Percentiles rank a stretch among this genome's conserved stretches.
phyloP scores from a whole-genome alignment of 2,888 invertebrate genomes.

The Campoplex capitator region DNA sequence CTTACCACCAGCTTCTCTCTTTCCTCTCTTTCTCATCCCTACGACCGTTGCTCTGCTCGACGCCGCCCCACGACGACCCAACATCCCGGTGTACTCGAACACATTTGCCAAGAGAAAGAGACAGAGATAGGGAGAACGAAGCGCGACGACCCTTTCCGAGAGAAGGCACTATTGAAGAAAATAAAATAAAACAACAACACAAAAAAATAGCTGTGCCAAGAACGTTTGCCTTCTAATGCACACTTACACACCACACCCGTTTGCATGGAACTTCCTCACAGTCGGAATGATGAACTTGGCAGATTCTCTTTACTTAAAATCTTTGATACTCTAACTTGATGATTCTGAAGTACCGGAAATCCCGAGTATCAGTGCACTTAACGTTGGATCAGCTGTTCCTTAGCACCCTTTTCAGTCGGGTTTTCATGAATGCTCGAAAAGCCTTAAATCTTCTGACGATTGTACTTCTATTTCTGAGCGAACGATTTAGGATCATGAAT shows the following conservation, averaged over 20 bases:
- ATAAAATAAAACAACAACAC: background rate
- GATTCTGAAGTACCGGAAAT: background rate
- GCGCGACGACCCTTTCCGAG: slow-evolving; percentile 38
- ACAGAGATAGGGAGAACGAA: background rate
- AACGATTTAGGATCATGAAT: background rate
- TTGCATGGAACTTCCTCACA: background rate
- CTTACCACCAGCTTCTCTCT: slow-evolving; percentile 49
- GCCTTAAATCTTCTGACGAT: background rate
- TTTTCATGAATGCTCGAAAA: background rate
- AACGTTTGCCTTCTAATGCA: slow-evolving; percentile 47
- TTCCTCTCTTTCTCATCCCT: slow-evolving; percentile 20
- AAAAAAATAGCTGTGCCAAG: slow-evolving; percentile 26
- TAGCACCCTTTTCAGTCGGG: background rate
- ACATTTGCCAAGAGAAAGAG: slow-evolving; percentile 42
- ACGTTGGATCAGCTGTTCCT: background rate
- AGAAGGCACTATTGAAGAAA: slow-evolving; percentile 28
- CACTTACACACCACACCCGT: slow-evolving; percentile 16
- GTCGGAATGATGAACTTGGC: slow-evolving; percentile 4
- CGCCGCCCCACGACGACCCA: slow-evolving; percentile 45
- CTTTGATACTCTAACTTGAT: background rate
- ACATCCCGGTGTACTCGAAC: slow-evolving; percentile 42
- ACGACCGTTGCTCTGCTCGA: slow-evolving; percentile 45
- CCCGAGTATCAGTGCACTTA: background rate
- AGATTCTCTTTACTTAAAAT: background rate
- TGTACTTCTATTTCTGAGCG: background rate